Evolutionary conservation across 2,113 vertebrate genomes (phyloP), one percentile per base, ranked within the genome.

Genomic region (Myodes glareolus): DNA sequence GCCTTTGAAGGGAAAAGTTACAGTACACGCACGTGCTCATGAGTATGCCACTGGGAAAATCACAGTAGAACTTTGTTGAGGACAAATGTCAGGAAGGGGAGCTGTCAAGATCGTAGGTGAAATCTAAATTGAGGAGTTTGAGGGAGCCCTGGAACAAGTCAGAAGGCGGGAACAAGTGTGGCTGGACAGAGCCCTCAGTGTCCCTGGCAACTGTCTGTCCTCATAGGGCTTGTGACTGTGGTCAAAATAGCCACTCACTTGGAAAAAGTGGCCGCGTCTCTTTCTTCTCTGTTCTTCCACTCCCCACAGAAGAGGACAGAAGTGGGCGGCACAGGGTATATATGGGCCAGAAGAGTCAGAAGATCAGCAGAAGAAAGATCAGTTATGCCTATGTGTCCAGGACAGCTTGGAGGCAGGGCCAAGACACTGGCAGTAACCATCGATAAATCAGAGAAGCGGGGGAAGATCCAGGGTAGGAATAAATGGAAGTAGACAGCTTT

Each of bases 201-300:
- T 16, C 87, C 65, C 39, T 31, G 42, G 31, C 5, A 3, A 70
- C 27, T 50, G 36, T 31, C 36, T 5, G 2, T 50, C 61, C 63
- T 72, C 33, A 2, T 3, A 4, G 14, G 39, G 3, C 3, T 2
- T 0, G 0, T 68, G 27, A 65, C 55, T 63, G 39, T 50, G 13
- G 3, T 7, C 14, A 7, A 4, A 2, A 47, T 33, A 19, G 47
- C 7, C 3, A 8, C 65, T 70, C 42, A 39, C 73, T 3, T 3
- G 9, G 5, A 23, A 52, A 17, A 23, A 0, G 0, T 3, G 42
- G 9, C 12, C 8, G 1, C 5, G 42, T n/a, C 39, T n/a, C 5
- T 61, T 63, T 14, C 55, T n/a, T 50, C 68, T 31, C 72, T 50
- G 12, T 33, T 17, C 27, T 17, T 17, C 50, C n/a, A 2, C 61